Conservation (phyloP, 2,113 vertebrate species). For the Acanthochromis polyacanthus region DNA sequence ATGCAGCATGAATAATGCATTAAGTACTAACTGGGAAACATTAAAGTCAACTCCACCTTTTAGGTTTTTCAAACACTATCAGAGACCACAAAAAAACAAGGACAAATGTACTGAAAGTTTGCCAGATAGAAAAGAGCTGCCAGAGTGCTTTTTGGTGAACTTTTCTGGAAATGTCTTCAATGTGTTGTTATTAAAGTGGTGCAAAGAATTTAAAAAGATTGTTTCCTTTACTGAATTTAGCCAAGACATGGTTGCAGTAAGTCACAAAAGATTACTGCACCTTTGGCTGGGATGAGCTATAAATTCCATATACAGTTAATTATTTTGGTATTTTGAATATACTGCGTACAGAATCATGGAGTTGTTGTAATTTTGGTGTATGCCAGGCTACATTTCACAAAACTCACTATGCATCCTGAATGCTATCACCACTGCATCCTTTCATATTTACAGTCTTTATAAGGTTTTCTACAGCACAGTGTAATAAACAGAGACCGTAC, state of each 20-base stretch:
- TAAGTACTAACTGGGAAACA: constrained; percentile 24
- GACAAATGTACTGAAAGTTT: constrained; percentile 16
- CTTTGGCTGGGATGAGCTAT: not conserved
- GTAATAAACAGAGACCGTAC: constrained; percentile 49
- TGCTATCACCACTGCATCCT: not conserved
- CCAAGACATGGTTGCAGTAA: not conserved
- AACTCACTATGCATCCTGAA: not conserved
- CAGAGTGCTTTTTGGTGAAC: not conserved
- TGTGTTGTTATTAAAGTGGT: not conserved
- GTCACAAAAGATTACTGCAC: not conserved
- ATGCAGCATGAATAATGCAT: constrained; percentile 65
- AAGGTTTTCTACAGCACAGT: not conserved
- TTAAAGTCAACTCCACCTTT: constrained; percentile 18
- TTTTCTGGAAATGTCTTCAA: not conserved
- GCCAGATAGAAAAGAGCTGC: not conserved
- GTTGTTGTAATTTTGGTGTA: not conserved
- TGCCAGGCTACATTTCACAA: not conserved
- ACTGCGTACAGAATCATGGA: not conserved
- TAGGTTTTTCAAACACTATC: not conserved
- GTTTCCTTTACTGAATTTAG: not conserved
- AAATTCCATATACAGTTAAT: not conserved
- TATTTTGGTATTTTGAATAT: not conserved
- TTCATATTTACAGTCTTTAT: not conserved
- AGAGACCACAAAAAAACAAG: not conserved
- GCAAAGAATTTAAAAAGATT: not conserved